Conservation (phyloP, 2,888 invertebrate species). For the Doris montereyensis region DNA sequence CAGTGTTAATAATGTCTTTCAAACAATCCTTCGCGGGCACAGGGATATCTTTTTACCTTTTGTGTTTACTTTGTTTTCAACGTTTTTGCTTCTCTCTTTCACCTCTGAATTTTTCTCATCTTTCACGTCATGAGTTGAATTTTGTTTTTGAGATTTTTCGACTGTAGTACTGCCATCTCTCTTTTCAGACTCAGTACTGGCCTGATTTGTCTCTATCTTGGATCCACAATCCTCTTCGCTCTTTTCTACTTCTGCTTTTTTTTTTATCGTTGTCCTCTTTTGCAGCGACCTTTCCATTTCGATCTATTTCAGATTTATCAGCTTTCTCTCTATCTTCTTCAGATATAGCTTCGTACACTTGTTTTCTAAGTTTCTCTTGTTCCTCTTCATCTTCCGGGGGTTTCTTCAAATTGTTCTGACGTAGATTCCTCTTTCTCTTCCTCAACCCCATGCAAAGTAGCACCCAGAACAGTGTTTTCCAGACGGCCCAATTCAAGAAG, state of each 20-base stretch:
- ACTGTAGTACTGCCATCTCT: neutral
- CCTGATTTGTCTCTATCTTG: neutral
- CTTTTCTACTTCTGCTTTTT: slow-evolving; percentile 45
- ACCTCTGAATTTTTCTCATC: slow-evolving; percentile 53
- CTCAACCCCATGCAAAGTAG: slow-evolving; percentile 74
- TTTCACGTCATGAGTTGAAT: neutral
- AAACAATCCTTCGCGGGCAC: slow-evolving; percentile 13
- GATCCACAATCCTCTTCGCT: neutral
- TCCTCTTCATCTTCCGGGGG: slow-evolving; percentile 60
- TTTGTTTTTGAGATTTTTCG: neutral
- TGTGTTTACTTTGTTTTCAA: slow-evolving; percentile 37
- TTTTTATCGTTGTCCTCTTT: slow-evolving; percentile 47
- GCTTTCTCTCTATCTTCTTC: slow-evolving; percentile 48
- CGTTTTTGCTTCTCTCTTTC: slow-evolving; percentile 49
- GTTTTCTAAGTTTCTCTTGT: slow-evolving; percentile 62
- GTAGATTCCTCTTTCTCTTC: slow-evolving; percentile 53
- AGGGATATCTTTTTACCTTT: slow-evolving; percentile 31
- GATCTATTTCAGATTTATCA: slow-evolving; percentile 23
- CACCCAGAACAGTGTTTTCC: slow-evolving; percentile 89
- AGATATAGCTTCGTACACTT: slow-evolving; percentile 69
- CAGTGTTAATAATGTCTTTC: slow-evolving; percentile 30
- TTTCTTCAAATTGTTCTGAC: slow-evolving; percentile 65
- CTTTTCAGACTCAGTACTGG: neutral
- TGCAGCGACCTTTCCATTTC: slow-evolving; percentile 23
- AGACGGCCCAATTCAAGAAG: slow-evolving; percentile 86